Percentiles rank a stretch among this genome's conserved stretches.
Conservation (phyloP, 2,888 invertebrate species). For the Lepeophtheirus nordmannii region DNA sequence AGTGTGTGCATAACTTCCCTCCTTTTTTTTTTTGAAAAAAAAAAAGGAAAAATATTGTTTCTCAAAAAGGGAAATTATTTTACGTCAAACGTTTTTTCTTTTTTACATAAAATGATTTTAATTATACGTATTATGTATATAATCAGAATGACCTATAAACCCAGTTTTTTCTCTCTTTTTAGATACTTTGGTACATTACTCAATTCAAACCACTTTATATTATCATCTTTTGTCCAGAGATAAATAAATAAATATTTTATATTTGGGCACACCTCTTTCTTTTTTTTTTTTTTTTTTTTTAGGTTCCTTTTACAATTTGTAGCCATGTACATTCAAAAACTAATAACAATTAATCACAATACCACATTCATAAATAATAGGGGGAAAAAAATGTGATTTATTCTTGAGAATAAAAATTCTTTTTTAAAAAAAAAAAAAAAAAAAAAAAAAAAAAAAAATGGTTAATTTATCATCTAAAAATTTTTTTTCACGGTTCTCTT, state of each 20-base stretch:
- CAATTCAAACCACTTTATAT: too few relatives aligned
- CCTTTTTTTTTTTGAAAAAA: background rate
- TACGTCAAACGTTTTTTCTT: background rate
- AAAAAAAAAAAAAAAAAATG: background rate
- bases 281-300: too few relatives aligned
- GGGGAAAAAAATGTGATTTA: background rate
- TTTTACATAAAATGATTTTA: background rate
- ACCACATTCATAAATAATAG: background rate
- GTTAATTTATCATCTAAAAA: background rate
- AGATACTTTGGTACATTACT: too few relatives aligned
- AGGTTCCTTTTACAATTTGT: background rate
- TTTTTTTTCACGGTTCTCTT: constrained; percentile 4
- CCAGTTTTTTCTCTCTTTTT: too few relatives aligned
- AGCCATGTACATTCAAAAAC: background rate
- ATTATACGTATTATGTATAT: background rate
- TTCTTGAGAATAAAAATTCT: background rate
- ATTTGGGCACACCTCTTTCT: too few relatives aligned
- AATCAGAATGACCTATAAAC: too few relatives aligned
- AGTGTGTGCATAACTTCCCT: background rate
- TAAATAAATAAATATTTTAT: too few relatives aligned
- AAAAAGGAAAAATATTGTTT: background rate
- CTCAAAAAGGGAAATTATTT: background rate
- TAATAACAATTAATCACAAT: background rate
- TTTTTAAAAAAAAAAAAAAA: background rate
- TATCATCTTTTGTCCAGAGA: too few relatives aligned